Conservation (phyloP, 2,797 vertebrate genomes). For the Megaceryle alcyon region DNA sequence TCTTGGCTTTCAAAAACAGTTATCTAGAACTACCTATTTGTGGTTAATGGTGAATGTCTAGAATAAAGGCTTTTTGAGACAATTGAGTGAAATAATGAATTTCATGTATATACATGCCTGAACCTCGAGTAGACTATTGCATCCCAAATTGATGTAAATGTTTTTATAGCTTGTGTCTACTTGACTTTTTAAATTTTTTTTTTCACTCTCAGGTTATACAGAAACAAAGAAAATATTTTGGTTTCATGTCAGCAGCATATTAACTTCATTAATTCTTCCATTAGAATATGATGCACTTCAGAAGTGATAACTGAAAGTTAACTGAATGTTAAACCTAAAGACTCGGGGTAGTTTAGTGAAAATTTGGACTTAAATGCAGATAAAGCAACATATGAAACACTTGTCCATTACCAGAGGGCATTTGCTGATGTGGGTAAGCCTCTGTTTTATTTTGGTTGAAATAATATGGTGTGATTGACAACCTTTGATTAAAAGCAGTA, state of each 20-base stretch:
- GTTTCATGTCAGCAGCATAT: slow-evolving; percentile 15
- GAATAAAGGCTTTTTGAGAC: neutral
- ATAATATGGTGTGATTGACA: slow-evolving; percentile 10
- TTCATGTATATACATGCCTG: neutral
- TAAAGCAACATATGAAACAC: neutral
- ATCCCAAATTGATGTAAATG: neutral
- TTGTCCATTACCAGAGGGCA: neutral
- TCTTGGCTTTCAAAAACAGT: neutral
- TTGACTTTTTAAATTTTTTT: neutral
- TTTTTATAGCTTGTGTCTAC: neutral
- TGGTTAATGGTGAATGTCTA: neutral
- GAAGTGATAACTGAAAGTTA: slow-evolving; percentile 12
- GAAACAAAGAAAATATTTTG: neutral
- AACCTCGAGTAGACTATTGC: neutral
- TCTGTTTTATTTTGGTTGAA: slow-evolving; percentile 26
- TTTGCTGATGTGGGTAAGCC: neutral
- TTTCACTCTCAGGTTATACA: neutral
- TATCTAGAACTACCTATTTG: neutral
- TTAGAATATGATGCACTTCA: slow-evolving; percentile 6
- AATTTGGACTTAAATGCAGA: neutral
- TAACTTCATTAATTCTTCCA: slow-evolving; percentile 16
- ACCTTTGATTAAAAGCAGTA: slow-evolving; percentile 42
- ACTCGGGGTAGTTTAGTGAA: neutral
- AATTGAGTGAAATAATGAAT: neutral
- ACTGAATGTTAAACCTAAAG: neutral